These are phyloP conservation scores for Piscicola geometra DNA, from an alignment of 2,888 invertebrate genomes.

Conservation along the genomic window DNA sequence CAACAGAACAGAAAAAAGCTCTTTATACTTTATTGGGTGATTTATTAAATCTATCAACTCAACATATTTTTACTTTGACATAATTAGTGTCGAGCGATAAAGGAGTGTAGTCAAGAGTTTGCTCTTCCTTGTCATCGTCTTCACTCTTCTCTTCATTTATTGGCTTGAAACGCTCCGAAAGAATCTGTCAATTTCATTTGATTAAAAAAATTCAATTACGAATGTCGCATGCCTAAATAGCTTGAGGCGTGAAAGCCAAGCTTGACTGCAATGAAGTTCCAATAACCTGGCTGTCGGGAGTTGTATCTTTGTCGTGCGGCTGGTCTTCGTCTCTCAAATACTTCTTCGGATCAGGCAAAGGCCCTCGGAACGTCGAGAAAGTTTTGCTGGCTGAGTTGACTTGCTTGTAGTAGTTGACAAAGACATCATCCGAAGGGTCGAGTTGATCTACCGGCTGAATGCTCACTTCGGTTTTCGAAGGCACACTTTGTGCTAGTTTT, in stretches of 20 bases:
- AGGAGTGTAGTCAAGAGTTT: constrained; percentile 38
- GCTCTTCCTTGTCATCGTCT: no score
- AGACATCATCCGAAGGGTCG: constrained; percentile 22
- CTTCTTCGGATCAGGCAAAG: constrained; percentile 19
- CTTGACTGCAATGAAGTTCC: no score
- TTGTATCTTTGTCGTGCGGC: no score
- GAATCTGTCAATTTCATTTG: no score
- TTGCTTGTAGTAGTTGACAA: constrained; percentile 33
- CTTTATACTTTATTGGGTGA: neutral
- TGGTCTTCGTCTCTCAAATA: constrained; percentile 26
- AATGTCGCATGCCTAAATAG: no score
- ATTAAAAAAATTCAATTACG: no score
- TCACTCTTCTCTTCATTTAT: constrained; percentile 4
- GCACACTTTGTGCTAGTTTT: neutral
- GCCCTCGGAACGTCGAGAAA: constrained; percentile 29
- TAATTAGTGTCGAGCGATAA: constrained; percentile 36
- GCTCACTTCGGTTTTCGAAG: neutral
- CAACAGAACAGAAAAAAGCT: no score
- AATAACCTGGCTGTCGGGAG: no score
- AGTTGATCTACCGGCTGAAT: neutral
- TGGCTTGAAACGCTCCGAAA: no score
- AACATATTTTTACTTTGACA: constrained; percentile 31
- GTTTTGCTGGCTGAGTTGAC: constrained; percentile 27
- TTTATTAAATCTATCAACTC: neutral
- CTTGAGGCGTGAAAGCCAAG: no score